phyloP scores from a whole-genome alignment of 2,797 vertebrate genomes.

The Phoeniculus purpureus region DNA sequence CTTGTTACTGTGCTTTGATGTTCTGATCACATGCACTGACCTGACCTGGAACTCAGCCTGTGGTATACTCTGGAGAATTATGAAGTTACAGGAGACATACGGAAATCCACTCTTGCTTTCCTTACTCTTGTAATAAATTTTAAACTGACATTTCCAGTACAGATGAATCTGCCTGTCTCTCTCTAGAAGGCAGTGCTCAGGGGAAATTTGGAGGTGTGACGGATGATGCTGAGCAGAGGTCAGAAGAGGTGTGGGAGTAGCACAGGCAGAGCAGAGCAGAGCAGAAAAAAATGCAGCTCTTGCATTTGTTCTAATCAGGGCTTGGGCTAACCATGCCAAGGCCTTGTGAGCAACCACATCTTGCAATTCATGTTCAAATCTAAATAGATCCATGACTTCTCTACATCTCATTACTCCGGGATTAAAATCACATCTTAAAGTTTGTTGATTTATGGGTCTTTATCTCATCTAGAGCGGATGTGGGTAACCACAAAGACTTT shows the following conservation, averaged over 20 bases:
- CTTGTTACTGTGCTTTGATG: background rate
- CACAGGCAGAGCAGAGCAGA: background rate
- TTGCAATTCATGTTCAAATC: background rate
- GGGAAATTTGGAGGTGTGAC: background rate
- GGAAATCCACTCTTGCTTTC: background rate
- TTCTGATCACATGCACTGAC: background rate
- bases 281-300: fast-evolving
- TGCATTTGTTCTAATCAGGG: background rate
- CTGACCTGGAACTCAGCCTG: background rate
- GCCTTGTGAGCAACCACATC: background rate
- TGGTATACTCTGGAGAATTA: background rate
- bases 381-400: background rate
- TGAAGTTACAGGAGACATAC: background rate
- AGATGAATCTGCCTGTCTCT: background rate
- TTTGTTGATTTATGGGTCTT: background rate
- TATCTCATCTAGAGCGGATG: background rate
- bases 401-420: background rate
- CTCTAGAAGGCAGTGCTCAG: background rate
- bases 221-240: background rate
- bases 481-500: slow-evolving; percentile 34
- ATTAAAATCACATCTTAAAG: background rate
- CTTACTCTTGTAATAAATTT: background rate
- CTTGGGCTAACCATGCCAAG: background rate
- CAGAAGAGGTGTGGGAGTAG: background rate
- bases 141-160: background rate